These are phyloP conservation scores for Dryomyza anilis DNA, from an alignment of 2,888 invertebrate genomes.

Conservation along the genomic window DNA sequence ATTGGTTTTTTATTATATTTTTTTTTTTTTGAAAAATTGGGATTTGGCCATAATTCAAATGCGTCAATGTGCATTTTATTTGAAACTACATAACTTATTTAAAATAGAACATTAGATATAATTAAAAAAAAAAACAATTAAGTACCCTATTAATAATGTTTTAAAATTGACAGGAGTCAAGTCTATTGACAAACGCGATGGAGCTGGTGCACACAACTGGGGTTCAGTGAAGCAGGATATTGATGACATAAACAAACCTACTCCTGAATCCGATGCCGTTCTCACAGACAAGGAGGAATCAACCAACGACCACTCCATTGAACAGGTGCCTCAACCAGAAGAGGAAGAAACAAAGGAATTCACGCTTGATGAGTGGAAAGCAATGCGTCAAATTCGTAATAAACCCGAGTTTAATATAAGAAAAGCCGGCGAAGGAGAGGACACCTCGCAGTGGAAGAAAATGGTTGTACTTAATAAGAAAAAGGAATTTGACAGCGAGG, in stretches of 20 bases:
- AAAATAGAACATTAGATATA: neutral
- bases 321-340: constrained; percentile 62
- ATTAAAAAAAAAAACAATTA: neutral
- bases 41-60: too few species aligned
- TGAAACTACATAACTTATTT: too few species aligned
- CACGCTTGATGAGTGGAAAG: constrained; percentile 95
- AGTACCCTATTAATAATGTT: neutral
- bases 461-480: constrained; percentile 78
- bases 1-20: too few species aligned
- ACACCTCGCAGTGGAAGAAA: constrained; percentile 90
- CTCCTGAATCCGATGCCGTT: constrained; percentile 40
- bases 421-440: constrained; percentile 93
- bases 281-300: constrained; percentile 56
- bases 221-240: constrained; percentile 91
- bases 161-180: constrained; percentile 67
- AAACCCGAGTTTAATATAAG: constrained; percentile 90
- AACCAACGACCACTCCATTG: constrained; percentile 58
- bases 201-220: constrained; percentile 95
- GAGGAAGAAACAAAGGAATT: constrained; percentile 85
- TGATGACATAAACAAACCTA: constrained; percentile 63
- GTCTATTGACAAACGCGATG: constrained; percentile 91
- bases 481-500: constrained; percentile 68
- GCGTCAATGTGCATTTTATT: neutral
- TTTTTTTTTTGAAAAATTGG: too few species aligned
- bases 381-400: constrained; percentile 73